Evolutionary conservation across 2,113 vertebrate species (phyloP).

Genomic region (Nycticryphes semicollaris): DNA sequence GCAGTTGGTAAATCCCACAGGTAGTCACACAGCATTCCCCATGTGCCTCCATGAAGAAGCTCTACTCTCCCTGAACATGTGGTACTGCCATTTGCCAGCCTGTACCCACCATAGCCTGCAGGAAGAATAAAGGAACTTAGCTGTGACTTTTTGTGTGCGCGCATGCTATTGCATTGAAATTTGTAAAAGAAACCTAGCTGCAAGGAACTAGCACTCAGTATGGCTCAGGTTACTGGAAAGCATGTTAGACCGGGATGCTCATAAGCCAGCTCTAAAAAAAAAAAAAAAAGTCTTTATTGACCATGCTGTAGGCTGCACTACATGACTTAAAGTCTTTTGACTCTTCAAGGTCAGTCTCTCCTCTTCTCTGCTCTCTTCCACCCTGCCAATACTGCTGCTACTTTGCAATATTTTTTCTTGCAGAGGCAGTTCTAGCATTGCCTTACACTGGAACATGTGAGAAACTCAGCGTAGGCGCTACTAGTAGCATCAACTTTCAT

Average conservation of each 20-base stretch:
- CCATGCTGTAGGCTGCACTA: neutral
- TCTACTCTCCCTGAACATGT: conserved; percentile 70
- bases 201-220: neutral
- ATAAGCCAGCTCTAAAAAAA: neutral
- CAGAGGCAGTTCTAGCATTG: neutral
- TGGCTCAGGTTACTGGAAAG: neutral
- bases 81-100: conserved; percentile 48
- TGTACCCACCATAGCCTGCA: conserved; percentile 52
- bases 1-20: conserved; percentile 56
- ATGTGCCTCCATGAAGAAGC: conserved; percentile 50
- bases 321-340: neutral
- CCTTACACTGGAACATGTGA: neutral
- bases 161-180: neutral
- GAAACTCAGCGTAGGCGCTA: neutral
- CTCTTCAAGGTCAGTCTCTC: neutral
- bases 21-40: conserved; percentile 63
- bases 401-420: neutral
- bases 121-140: neutral
- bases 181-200: neutral
- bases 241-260: neutral
- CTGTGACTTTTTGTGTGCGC: neutral
- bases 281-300: neutral
- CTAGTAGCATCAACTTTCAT: neutral
- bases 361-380: neutral
- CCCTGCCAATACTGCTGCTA: neutral